phyloP scores from a whole-genome alignment of 1,140 invertebrate genomes.

The Popillia japonica region DNA sequence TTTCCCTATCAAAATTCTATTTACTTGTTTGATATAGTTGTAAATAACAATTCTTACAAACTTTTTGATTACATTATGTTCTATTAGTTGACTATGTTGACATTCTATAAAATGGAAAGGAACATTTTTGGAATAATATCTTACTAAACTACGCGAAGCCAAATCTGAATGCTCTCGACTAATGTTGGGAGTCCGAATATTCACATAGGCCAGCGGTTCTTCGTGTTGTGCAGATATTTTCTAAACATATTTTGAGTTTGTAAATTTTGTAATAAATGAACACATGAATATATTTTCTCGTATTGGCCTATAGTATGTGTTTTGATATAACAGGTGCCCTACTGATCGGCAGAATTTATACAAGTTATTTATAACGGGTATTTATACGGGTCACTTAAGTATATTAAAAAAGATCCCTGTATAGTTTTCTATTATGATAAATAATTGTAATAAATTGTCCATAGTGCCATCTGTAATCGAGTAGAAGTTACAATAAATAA shows the following conservation, averaged over 20 bases:
- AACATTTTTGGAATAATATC: background rate
- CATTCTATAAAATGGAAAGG: background rate
- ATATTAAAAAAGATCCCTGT: too few species aligned
- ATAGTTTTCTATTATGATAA: too few species aligned
- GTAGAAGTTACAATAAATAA: too few species aligned
- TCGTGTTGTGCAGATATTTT: too few species aligned
- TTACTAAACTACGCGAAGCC: background rate
- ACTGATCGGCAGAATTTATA: too few species aligned
- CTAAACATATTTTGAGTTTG: too few species aligned
- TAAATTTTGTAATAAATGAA: too few species aligned
- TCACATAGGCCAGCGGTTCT: background rate
- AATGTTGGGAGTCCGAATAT: background rate
- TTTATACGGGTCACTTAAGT: too few species aligned
- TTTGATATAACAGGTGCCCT: background rate
- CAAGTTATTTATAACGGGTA: too few species aligned
- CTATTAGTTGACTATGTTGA: background rate
- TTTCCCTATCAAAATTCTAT: background rate
- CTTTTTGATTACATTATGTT: background rate
- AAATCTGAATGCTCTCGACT: background rate
- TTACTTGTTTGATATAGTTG: background rate
- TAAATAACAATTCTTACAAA: background rate
- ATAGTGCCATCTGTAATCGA: too few species aligned
- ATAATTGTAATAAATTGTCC: too few species aligned
- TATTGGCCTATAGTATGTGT: background rate
- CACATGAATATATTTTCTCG: too few species aligned